Conservation (phyloP, 2,113 vertebrate species). For the Galbula dea region DNA sequence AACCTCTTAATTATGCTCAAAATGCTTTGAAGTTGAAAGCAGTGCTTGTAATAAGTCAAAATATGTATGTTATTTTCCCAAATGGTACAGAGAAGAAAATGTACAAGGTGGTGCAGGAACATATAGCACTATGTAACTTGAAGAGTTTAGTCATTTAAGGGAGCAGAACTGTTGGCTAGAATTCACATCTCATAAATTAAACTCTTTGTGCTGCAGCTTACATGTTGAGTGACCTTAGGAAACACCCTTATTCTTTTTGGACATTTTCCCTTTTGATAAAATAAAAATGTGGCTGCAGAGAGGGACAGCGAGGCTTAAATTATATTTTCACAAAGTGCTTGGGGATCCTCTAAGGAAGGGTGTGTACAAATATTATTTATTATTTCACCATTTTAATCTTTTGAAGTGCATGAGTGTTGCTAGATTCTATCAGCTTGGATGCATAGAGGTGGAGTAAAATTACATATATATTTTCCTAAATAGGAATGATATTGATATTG, state of each 20-base stretch:
- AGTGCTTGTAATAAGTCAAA: not conserved
- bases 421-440: not conserved
- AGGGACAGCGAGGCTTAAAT: not conserved
- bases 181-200: not conserved
- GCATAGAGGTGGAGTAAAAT: not conserved
- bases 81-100: not conserved
- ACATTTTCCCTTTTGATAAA: not conserved
- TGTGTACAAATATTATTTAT: not conserved
- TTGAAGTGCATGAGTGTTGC: not conserved
- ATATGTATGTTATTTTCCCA: slow-evolving; percentile 16
- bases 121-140: not conserved
- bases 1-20: slow-evolving; percentile 32
- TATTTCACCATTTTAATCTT: not conserved
- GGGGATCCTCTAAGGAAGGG: not conserved
- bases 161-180: not conserved
- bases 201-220: not conserved
- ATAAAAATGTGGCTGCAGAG: not conserved
- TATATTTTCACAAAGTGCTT: not conserved
- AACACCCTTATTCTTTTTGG: not conserved
- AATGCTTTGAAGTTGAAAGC: slow-evolving; percentile 32
- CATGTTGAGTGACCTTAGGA: not conserved
- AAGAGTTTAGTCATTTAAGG: not conserved
- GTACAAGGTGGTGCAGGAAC: not conserved
- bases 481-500: not conserved
- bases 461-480: not conserved